A percentile compares a stretch with the other conserved stretches of the same genome.
These are phyloP conservation scores for Cheilosia vulpina DNA, from an alignment of 2,888 invertebrate genomes.

Conservation along the genomic window DNA sequence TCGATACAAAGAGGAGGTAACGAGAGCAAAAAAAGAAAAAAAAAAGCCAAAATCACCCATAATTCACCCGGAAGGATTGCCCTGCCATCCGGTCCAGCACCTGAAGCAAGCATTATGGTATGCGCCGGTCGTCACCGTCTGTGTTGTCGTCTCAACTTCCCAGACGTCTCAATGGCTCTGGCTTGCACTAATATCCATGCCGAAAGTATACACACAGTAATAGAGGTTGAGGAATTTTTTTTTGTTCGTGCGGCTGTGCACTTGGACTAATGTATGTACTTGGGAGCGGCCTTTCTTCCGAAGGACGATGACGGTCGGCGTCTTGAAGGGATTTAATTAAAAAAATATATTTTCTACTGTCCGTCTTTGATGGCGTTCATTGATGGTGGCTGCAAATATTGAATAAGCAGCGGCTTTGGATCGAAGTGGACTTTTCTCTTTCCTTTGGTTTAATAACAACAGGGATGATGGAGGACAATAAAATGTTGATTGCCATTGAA, in stretches of 20 bases:
- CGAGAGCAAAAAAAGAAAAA: slow-evolving; percentile 13
- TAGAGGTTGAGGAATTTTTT: slow-evolving; percentile 55
- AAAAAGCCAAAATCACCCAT: slow-evolving; percentile 69
- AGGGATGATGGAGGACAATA: background rate
- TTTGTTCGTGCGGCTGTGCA: slow-evolving; percentile 32
- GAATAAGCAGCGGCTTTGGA: slow-evolving; percentile 55
- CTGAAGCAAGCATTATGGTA: slow-evolving; percentile 45
- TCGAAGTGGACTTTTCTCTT: slow-evolving; percentile 6
- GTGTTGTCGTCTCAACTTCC: slow-evolving; percentile 64
- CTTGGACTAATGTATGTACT: slow-evolving; percentile 69
- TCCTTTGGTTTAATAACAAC: background rate
- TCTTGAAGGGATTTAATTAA: slow-evolving; percentile 74
- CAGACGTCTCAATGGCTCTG: slow-evolving; percentile 71
- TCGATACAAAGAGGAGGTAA: slow-evolving; percentile 58
- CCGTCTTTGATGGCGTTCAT: slow-evolving; percentile 10
- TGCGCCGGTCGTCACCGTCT: slow-evolving; percentile 13
- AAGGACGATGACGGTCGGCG: slow-evolving; percentile 19
- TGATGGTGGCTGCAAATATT: slow-evolving; percentile 58
- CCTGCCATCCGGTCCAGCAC: slow-evolving; percentile 69
- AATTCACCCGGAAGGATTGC: slow-evolving; percentile 71
- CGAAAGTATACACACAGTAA: slow-evolving; percentile 61
- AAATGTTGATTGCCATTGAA: background rate
- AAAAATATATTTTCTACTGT: slow-evolving; percentile 39
- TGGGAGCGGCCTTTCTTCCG: slow-evolving; percentile 41
- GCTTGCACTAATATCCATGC: slow-evolving; percentile 65